Evolutionary conservation across 2,113 vertebrate genomes (phyloP), one percentile per base, ranked within the genome.

Genomic region (Dromas ardeola): DNA sequence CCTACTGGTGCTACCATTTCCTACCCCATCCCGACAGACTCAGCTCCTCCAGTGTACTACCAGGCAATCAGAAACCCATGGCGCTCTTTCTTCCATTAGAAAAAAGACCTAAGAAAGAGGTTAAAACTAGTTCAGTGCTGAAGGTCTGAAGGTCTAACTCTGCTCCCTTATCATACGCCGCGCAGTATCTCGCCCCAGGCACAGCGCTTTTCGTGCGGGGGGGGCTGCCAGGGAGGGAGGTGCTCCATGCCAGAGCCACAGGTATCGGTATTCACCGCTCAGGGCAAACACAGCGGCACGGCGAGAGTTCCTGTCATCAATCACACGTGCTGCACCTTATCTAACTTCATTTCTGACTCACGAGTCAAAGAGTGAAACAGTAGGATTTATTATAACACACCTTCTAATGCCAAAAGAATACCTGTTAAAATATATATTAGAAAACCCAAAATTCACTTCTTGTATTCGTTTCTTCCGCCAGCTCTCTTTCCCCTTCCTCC

Each of bases 141-240:
- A 71, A 47, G 53, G n/a, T n/a, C 53, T 66, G 30, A 43, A 79
- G 53, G 76, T 88, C 42, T 90, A 72, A 34, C 38, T 50, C n/a
- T 59, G 71, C 29, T 58, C 21, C 71, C 67, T 67, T 70, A 10
- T 13, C 62, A 17, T 8, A 73, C 0, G 2, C 7, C 0, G 0
- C 6, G 5, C 30, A 12, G 15, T 12, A 14, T 5, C 45, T 70
- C 42, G 27, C 38, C 50, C 27, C 1, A 1, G 38, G 45, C 45
- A 36, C 40, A 42, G 47, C 7, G 7, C 22, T 55, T 42, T 52
- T 76, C 0, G 0, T 9, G 18, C 1, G 0, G 38, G 30, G 30
- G 53, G 56, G 26, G 50, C 72, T 92, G 58, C 21, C 15, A 2
- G 70, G 32, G 30, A 56, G 1, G 3, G 65, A 32, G 53, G 32